Conservation (phyloP, 2,113 vertebrate species). For the Takifugu flavidus region DNA sequence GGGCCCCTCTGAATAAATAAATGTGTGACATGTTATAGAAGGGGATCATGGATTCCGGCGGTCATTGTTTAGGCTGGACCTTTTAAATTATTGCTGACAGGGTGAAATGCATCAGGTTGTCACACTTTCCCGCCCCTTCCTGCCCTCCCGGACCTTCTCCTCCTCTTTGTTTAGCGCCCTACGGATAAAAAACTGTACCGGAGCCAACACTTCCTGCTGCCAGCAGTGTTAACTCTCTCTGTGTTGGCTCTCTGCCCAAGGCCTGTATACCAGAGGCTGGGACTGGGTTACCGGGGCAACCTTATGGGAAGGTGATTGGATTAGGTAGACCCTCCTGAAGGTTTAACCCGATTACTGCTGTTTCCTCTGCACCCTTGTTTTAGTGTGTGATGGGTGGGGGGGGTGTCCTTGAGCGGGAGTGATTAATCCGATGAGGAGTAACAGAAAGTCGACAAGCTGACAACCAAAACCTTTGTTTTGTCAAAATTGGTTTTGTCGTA, state of each 20-base stretch:
- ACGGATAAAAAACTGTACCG: slow-evolving; percentile 16
- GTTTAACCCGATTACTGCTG: slow-evolving; percentile 54
- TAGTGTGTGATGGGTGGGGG: slow-evolving; percentile 6
- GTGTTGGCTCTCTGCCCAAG: not conserved
- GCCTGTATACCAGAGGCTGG: slow-evolving; percentile 18
- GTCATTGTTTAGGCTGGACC: too few relatives aligned
- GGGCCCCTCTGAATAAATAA: too few relatives aligned
- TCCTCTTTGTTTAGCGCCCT: slow-evolving; percentile 14
- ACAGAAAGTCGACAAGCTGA: too few relatives aligned
- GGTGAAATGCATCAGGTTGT: too few relatives aligned
- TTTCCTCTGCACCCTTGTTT: slow-evolving; percentile 10
- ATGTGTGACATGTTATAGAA: too few relatives aligned
- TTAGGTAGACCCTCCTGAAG: slow-evolving; percentile 41
- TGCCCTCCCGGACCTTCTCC: slow-evolving; percentile 1
- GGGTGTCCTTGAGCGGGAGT: too few relatives aligned
- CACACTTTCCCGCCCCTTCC: not conserved
- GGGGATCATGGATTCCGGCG: too few relatives aligned
- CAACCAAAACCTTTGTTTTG: too few relatives aligned
- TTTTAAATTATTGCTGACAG: too few relatives aligned
- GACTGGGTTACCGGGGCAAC: slow-evolving; percentile 62
- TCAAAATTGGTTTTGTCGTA: too few relatives aligned
- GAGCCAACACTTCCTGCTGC: slow-evolving; percentile 17
- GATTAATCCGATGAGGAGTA: too few relatives aligned
- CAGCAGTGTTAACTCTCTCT: slow-evolving; percentile 13
- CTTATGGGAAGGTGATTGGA: slow-evolving; percentile 55